Percentiles rank a stretch among this genome's conserved stretches.
These are phyloP conservation scores for Centruroides sculpturatus DNA, from an alignment of 1,140 invertebrate genomes.

Conservation along the genomic window DNA sequence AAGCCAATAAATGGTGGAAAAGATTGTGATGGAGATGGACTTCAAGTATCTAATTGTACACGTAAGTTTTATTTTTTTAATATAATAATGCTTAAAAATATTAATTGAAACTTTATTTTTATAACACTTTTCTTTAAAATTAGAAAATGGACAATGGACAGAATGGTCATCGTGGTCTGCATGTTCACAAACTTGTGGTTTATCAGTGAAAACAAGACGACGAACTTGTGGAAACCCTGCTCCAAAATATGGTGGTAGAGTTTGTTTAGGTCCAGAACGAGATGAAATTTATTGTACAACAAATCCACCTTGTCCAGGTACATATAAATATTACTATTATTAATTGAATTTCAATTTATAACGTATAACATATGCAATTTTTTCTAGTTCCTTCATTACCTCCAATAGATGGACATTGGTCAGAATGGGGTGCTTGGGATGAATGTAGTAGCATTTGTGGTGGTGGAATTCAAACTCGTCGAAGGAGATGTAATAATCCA, in stretches of 20 bases:
- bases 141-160: slow-evolving; percentile 29
- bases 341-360: neutral
- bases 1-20: slow-evolving; percentile 58
- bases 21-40: slow-evolving; percentile 28
- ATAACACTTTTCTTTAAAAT: neutral
- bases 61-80: slow-evolving; percentile 12
- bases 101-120: neutral
- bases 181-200: slow-evolving; percentile 40
- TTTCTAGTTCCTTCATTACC: neutral
- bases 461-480: slow-evolving; percentile 26
- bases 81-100: neutral
- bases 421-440: slow-evolving; percentile 30
- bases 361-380: neutral
- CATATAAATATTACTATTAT: slow-evolving; percentile 10
- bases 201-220: slow-evolving; percentile 36
- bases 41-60: slow-evolving; percentile 36
- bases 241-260: slow-evolving; percentile 27
- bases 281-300: slow-evolving; percentile 59
- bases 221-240: slow-evolving; percentile 25
- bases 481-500: slow-evolving; percentile 47
- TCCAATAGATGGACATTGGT: slow-evolving; percentile 25
- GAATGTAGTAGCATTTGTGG: slow-evolving; percentile 27
- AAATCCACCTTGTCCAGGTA: slow-evolving; percentile 59
- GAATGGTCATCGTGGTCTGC: slow-evolving; percentile 31
- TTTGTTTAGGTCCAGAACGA: slow-evolving; percentile 30